Evolutionary conservation across 2,888 invertebrate species (phyloP).

Genomic region (Calliphora vomitoria): DNA sequence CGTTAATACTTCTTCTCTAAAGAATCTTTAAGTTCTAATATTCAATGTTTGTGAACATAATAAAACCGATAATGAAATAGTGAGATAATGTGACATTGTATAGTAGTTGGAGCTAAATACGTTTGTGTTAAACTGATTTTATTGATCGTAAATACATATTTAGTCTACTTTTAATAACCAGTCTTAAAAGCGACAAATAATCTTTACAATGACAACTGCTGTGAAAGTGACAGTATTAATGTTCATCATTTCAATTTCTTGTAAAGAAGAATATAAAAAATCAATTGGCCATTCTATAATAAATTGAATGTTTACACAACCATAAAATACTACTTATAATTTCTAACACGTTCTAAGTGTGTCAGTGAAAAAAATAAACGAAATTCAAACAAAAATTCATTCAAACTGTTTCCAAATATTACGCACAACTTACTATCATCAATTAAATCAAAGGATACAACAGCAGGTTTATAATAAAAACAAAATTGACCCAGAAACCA

Average conservation of each 20-base stretch:
- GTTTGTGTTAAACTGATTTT: too few relatives aligned
- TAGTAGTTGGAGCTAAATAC: too few relatives aligned
- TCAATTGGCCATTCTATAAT: not conserved
- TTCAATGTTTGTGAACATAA: too few relatives aligned
- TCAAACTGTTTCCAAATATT: slow-evolving; percentile 15
- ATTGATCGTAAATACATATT: too few relatives aligned
- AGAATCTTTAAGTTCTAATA: too few relatives aligned
- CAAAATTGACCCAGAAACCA: slow-evolving; percentile 35
- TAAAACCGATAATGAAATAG: too few relatives aligned
- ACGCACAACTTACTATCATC: slow-evolving; percentile 14
- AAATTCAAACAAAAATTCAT: not conserved
- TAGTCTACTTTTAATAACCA: too few relatives aligned
- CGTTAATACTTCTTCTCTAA: too few relatives aligned
- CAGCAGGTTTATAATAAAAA: slow-evolving; percentile 14
- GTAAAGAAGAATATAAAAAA: not conserved
- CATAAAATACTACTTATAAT: not conserved
- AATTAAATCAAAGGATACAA: slow-evolving; percentile 31
- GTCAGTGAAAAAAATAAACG: slow-evolving; percentile 44
- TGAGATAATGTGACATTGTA: too few relatives aligned
- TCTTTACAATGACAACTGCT: too few relatives aligned
- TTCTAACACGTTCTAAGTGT: slow-evolving; percentile 54
- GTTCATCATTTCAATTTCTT: not conserved
- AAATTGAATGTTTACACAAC: not conserved
- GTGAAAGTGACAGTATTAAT: too few relatives aligned
- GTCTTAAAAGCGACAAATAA: too few relatives aligned